Conservation (phyloP, 2,113 vertebrate species). For the Ceyx cyanopectus region DNA sequence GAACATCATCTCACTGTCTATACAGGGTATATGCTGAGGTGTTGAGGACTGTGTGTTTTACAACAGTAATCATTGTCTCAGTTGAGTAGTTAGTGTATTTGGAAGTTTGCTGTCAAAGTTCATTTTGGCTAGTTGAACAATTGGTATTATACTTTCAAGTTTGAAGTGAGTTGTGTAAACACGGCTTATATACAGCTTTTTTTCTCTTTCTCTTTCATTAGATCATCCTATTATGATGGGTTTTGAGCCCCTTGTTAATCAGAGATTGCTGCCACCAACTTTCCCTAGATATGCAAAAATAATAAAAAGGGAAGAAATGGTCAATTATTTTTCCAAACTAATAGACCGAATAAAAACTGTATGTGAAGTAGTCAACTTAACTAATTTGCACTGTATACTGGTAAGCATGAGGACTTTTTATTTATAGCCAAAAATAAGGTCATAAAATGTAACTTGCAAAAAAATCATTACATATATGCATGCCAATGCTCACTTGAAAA, state of each 20-base stretch:
- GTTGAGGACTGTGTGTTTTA: neutral
- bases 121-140: neutral
- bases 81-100: neutral
- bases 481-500: neutral
- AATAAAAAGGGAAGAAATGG: conserved; percentile 98
- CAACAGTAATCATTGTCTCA: neutral
- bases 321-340: conserved; percentile 95
- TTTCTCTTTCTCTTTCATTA: conserved; percentile 50
- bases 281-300: conserved; percentile 99
- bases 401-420: conserved; percentile 76
- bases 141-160: neutral
- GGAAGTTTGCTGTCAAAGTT: neutral
- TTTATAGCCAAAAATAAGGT: neutral
- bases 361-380: conserved; percentile 96
- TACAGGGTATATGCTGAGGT: neutral
- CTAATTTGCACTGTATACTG: conserved; percentile 96
- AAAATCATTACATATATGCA: neutral
- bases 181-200: neutral
- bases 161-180: neutral
- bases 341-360: conserved; percentile 97
- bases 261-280: conserved; percentile 95
- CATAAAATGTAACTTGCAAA: neutral
- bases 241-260: conserved; percentile 98
- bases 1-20: neutral
- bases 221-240: conserved; percentile 99